phyloP scores from a whole-genome alignment of 2,113 vertebrate species.

The Ranitomeya imitator region DNA sequence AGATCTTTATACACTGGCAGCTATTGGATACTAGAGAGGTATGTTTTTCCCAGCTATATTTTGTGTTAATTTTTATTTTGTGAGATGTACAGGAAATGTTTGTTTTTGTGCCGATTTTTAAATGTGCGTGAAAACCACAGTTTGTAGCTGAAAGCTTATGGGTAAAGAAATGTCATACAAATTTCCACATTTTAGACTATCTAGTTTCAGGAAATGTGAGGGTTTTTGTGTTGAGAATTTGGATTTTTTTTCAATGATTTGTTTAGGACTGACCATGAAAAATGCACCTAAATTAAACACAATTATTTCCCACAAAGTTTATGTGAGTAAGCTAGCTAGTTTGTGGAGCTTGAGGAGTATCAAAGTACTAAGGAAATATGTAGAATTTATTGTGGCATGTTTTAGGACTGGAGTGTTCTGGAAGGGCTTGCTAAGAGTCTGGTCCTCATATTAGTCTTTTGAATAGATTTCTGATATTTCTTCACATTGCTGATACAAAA shows the following conservation, averaged over 20 bases:
- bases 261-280: constrained; percentile 29
- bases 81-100: constrained; percentile 1
- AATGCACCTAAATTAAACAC: constrained; percentile 2
- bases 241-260: neutral
- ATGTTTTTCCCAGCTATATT: neutral
- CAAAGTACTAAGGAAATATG: constrained; percentile 27
- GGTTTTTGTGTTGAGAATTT: neutral
- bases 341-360: neutral
- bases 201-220: constrained; percentile 26
- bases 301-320: neutral
- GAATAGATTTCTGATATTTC: constrained; percentile 1
- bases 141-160: neutral
- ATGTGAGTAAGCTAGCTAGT: neutral
- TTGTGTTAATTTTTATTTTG: neutral
- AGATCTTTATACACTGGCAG: neutral
- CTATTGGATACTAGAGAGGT: neutral
- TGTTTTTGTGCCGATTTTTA: constrained; percentile 21
- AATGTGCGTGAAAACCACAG: constrained; percentile 10
- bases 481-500: neutral
- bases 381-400: constrained; percentile 7
- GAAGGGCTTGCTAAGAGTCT: neutral
- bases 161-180: neutral
- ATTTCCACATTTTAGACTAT: neutral
- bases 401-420: neutral
- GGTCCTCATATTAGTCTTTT: neutral